Base-by-base conservation (phyloP, 2,888 invertebrate genomes). In the Drosophila borealis region DNA sequence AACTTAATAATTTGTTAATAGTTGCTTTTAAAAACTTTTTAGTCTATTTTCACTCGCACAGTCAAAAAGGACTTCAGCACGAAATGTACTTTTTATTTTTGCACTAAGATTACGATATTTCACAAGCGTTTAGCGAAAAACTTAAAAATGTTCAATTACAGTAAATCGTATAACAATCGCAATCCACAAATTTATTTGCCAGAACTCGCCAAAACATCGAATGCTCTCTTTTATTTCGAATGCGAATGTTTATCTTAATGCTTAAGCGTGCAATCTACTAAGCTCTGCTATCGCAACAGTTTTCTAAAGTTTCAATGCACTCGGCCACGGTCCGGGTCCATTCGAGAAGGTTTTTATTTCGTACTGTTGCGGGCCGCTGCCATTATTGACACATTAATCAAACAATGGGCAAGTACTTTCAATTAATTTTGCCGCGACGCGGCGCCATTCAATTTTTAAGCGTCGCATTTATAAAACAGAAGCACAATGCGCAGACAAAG, bases 331-430 rank as follows among this genome's bases (percentile, higher is more conserved):
- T 21, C 19, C 11, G 41, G 25, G 37, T 17, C 17, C 56, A 39
- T 41, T 29, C 39, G 36, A 14, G 1, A 14, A 56, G n/a, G 17
- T 50, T 66, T 70, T 39, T 55, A 14, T 55, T 25, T 37, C 45
- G 37, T 55, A 17, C 55, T 53, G 55, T 48, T 49, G 60, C 45
- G 37, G 44, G 59, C 63, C 48, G 57, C 68, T 49, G 63, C 77
- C 77, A 82, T 84, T 86, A 84, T 88, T 88, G 83, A 88, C 89
- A 86, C 89, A 84, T 84, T 84, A 86, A 88, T 84, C 83, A 84
- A 84, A 86, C 87, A 84, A 84, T 80, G 83, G 87, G 74, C 80
- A 80, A 83, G 83, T 88, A 80, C 89, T 84, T 88, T 88, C 83
- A 88, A 84, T 84, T 88, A 86, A 88, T 88, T 74, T 84, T 63